Evolutionary conservation across 1,140 invertebrate genomes (phyloP).

Genomic region (Tachypleus tridentatus): DNA sequence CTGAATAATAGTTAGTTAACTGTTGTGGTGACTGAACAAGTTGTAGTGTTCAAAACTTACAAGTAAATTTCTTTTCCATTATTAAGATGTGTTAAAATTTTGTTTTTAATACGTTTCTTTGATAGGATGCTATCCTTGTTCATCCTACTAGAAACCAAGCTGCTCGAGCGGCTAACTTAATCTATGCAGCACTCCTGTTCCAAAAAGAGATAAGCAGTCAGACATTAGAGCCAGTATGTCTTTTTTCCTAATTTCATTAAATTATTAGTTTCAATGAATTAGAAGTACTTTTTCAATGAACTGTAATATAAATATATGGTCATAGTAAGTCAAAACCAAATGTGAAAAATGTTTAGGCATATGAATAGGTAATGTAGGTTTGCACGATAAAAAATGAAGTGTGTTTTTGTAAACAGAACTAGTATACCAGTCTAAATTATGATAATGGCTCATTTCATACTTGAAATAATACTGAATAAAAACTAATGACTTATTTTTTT

Average conservation of each 20-base stretch:
- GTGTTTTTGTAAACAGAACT: too few species aligned
- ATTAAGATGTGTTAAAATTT: slow-evolving; percentile 2
- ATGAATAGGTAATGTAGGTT: too few species aligned
- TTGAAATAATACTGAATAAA: too few species aligned
- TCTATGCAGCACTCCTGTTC: slow-evolving; percentile 71
- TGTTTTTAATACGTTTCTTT: slow-evolving; percentile 7
- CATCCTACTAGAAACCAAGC: slow-evolving; percentile 68
- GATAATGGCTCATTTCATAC: too few species aligned
- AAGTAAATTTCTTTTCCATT: too few species aligned
- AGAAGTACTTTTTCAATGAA: not conserved
- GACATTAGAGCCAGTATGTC: slow-evolving; percentile 76
- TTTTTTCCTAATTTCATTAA: slow-evolving; percentile 14
- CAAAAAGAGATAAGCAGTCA: slow-evolving; percentile 80
- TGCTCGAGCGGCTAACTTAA: slow-evolving; percentile 78
- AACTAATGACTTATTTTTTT: too few species aligned
- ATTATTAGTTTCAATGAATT: slow-evolving; percentile 10
- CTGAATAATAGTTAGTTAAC: not conserved
- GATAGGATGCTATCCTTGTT: slow-evolving; percentile 67
- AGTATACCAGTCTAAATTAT: too few species aligned
- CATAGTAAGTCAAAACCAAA: too few species aligned
- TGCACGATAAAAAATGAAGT: too few species aligned
- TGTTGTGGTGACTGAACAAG: not conserved
- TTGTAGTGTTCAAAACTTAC: too few species aligned
- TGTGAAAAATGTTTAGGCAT: too few species aligned
- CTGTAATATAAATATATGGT: too few species aligned